phyloP scores from a whole-genome alignment of 2,888 invertebrate genomes.

The Drosophila rubida region DNA sequence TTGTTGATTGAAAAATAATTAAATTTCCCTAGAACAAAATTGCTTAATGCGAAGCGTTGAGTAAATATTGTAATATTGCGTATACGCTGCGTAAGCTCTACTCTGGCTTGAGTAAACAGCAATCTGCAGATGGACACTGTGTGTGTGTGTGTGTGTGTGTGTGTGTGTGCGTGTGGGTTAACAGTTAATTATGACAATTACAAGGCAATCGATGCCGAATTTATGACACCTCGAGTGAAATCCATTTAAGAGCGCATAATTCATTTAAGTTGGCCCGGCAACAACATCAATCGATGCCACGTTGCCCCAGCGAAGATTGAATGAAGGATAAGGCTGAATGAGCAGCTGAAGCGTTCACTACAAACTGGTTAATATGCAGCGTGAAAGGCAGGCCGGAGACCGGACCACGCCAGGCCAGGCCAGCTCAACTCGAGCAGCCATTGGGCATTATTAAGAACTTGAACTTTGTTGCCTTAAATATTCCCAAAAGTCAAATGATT shows the following conservation, averaged over 20 bases:
- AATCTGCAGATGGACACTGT: constrained; percentile 12
- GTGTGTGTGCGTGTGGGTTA: constrained; percentile 14
- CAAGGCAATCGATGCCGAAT: constrained; percentile 57
- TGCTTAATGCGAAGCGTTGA: constrained; percentile 37
- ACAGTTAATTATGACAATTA: constrained; percentile 63
- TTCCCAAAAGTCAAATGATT: constrained; percentile 41
- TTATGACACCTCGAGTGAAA: constrained; percentile 43
- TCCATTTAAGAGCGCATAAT: constrained; percentile 58
- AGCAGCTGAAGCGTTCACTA: constrained; percentile 8
- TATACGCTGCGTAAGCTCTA: constrained; percentile 45
- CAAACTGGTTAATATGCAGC: not conserved
- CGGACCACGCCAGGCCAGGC: not conserved
- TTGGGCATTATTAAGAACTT: constrained; percentile 32
- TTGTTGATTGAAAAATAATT: constrained; percentile 59
- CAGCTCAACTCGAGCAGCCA: not conserved
- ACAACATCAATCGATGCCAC: constrained; percentile 2
- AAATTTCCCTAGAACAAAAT: constrained; percentile 50
- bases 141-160: not conserved
- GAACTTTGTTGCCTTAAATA: constrained; percentile 34
- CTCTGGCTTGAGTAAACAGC: constrained; percentile 40
- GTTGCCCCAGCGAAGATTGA: constrained; percentile 22
- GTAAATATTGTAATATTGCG: constrained; percentile 41
- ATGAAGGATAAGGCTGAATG: constrained; percentile 31
- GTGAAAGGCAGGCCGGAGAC: not conserved
- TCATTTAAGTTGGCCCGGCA: constrained; percentile 42